Evolutionary conservation across 2,797 vertebrate genomes (phyloP).

Genomic region (Harpagifer antarcticus): DNA sequence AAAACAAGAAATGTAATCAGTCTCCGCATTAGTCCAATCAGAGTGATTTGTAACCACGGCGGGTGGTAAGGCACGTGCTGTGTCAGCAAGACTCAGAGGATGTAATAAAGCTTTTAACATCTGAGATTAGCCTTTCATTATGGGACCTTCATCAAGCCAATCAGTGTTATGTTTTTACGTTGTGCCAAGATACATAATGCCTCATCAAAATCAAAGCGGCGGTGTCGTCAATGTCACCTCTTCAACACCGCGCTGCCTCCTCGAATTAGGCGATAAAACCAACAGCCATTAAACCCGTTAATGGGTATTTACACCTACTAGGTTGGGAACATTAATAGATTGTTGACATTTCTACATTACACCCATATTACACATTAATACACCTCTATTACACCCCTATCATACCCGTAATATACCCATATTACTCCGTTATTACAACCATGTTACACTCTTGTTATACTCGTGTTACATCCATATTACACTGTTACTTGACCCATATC

Average conservation of each 20-base stretch:
- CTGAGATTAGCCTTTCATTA: conserved; percentile 60
- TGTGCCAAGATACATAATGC: conserved; percentile 29
- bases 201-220: conserved; percentile 17
- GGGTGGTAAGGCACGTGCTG: conserved; percentile 31
- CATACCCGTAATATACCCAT: too few species aligned
- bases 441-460: too few species aligned
- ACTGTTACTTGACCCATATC: too few species aligned
- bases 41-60: conserved; percentile 59
- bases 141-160: conserved; percentile 51
- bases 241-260: conserved; percentile 7
- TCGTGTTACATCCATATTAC: too few species aligned
- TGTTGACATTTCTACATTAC: too few species aligned
- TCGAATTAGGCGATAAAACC: conserved; percentile 11
- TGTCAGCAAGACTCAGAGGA: conserved; percentile 19
- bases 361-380: too few species aligned
- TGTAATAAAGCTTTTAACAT: conserved; percentile 52
- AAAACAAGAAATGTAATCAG: conserved; percentile 70
- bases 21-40: conserved; percentile 57
- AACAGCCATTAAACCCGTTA: neutral
- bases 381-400: too few species aligned
- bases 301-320: too few species aligned
- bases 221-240: conserved; percentile 8
- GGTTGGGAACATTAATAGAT: too few species aligned
- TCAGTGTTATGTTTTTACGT: conserved; percentile 43
- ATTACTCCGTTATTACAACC: too few species aligned